A percentile compares a stretch with the other conserved stretches of the same genome.
phyloP scores from a whole-genome alignment of 1,140 invertebrate species.

The Nasonia vitripennis region DNA sequence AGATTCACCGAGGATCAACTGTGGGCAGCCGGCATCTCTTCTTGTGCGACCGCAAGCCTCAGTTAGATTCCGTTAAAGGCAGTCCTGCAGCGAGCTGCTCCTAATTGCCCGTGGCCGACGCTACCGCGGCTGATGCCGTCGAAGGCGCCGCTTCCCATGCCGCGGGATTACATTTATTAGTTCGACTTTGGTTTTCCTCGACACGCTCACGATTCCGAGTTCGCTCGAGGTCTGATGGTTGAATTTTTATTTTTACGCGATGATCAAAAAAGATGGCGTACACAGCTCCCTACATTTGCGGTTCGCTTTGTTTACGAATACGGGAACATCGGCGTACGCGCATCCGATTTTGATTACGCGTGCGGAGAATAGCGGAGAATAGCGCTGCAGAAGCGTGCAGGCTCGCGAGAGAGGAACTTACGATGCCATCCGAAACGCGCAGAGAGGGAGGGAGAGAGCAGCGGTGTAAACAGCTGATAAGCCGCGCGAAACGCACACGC shows the following conservation, averaged over 20 bases:
- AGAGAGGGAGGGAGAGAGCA: slow-evolving; percentile 9
- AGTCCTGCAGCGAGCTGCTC: not conserved
- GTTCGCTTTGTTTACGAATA: too few species aligned
- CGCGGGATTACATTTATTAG: slow-evolving; percentile 8
- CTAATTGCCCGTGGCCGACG: slow-evolving; percentile 7
- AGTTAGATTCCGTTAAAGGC: slow-evolving; percentile 29
- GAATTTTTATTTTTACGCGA: not conserved
- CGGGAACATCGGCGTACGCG: too few species aligned
- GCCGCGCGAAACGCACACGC: slow-evolving; percentile 2
- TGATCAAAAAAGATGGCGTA: not conserved
- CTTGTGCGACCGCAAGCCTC: not conserved
- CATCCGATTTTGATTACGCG: too few species aligned
- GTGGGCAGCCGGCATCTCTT: not conserved
- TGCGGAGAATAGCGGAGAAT: too few species aligned
- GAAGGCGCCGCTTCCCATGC: not conserved
- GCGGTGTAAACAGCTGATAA: slow-evolving; percentile 37
- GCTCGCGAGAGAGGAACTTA: not conserved
- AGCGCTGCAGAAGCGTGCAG: too few species aligned
- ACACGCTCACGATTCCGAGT: not conserved
- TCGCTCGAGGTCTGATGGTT: too few species aligned
- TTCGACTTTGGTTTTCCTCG: not conserved
- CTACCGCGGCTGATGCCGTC: not conserved
- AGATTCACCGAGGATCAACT: not conserved
- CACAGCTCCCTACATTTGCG: too few species aligned
- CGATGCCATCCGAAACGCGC: not conserved